Evolutionary conservation across 2,113 vertebrate genomes (phyloP).

Genomic region (Percina caprodes): DNA sequence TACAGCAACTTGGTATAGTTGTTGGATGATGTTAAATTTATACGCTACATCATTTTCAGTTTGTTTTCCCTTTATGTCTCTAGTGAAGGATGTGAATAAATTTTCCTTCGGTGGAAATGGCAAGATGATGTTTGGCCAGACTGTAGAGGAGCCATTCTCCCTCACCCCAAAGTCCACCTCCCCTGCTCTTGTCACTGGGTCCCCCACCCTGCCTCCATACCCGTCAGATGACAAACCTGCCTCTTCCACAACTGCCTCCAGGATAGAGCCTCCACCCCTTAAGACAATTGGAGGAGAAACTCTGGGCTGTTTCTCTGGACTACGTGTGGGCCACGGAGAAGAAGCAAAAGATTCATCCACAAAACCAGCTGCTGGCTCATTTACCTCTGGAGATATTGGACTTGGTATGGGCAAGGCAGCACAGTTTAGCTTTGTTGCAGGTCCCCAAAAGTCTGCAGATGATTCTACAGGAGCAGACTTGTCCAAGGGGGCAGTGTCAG

Average conservation of each 20-base stretch:
- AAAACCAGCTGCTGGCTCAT: slow-evolving; percentile 61
- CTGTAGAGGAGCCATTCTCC: slow-evolving; percentile 78
- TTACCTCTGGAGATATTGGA: slow-evolving; percentile 58
- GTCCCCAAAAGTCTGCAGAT: slow-evolving; percentile 79
- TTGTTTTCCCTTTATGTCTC: slow-evolving; percentile 36
- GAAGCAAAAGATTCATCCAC: slow-evolving; percentile 81
- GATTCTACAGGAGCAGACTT: slow-evolving; percentile 44
- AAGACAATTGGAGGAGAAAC: slow-evolving; percentile 90
- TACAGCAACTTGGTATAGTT: background rate
- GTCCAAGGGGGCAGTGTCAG: slow-evolving; percentile 36
- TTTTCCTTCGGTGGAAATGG: slow-evolving; percentile 80
- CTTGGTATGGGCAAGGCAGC: slow-evolving; percentile 47
- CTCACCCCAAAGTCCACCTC: slow-evolving; percentile 75
- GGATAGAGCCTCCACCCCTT: slow-evolving; percentile 76
- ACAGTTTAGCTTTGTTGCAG: slow-evolving; percentile 79
- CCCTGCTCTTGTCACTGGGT: slow-evolving; percentile 54
- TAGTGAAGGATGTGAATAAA: slow-evolving; percentile 82
- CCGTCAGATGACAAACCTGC: slow-evolving; percentile 67
- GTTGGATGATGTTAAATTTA: background rate
- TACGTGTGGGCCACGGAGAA: slow-evolving; percentile 91
- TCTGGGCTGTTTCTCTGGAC: slow-evolving; percentile 91
- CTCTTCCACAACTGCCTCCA: slow-evolving; percentile 64
- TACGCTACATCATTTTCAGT: background rate
- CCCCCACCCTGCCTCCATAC: slow-evolving; percentile 61
- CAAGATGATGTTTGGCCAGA: slow-evolving; percentile 80